Conservation (phyloP, 2,797 vertebrate species). For the Pelochelys cantorii region DNA sequence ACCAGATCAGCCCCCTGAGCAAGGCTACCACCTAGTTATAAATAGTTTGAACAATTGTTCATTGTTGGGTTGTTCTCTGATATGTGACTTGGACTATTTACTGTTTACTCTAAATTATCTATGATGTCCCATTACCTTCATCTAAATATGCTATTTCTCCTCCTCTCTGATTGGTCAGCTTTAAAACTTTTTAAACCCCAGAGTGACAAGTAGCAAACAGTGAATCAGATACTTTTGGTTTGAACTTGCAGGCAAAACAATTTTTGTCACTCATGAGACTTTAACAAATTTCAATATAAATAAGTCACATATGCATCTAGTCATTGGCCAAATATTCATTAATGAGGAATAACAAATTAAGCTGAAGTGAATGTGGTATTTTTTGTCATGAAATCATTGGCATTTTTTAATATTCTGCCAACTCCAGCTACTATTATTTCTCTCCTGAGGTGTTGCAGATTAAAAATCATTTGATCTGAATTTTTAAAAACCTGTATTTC, state of each 20-base stretch:
- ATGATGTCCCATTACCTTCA: not conserved
- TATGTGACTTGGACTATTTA: not conserved
- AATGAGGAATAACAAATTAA: not conserved
- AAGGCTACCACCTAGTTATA: not conserved
- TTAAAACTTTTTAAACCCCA: not conserved
- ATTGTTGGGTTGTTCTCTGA: not conserved
- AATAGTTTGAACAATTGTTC: not conserved
- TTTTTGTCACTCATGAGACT: not conserved
- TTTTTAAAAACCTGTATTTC: not conserved
- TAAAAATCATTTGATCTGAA: not conserved
- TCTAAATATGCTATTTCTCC: not conserved
- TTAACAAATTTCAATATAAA: not conserved
- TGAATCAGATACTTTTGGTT: constrained; percentile 18
- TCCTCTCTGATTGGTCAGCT: not conserved
- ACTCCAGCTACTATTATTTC: not conserved
- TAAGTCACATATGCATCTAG: not conserved
- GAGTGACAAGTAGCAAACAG: not conserved
- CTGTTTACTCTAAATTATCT: not conserved
- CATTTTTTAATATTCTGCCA: not conserved
- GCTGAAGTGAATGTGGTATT: not conserved
- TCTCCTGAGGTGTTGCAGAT: not conserved
- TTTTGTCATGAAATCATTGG: not conserved
- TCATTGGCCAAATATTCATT: not conserved
- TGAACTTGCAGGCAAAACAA: not conserved
- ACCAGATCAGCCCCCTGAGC: not conserved